phyloP scores from a whole-genome alignment of 1,140 invertebrate species.

The Drosophila tani region DNA sequence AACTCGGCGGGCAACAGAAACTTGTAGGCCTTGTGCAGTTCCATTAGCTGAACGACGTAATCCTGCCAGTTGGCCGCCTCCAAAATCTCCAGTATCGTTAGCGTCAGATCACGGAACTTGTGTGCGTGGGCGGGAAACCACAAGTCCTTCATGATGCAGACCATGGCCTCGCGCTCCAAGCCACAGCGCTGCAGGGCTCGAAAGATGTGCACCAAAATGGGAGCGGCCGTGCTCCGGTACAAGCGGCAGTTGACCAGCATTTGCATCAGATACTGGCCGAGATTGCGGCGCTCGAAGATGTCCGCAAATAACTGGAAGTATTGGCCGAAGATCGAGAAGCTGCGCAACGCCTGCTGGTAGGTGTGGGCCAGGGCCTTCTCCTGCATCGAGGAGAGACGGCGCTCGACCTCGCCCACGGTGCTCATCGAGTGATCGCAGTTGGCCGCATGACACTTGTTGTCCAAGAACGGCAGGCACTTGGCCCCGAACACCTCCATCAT shows the following conservation, averaged over 20 bases:
- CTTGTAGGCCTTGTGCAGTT: conserved; percentile 5
- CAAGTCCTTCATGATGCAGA: conserved; percentile 47
- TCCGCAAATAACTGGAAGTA: conserved; percentile 41
- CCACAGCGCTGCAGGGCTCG: conserved; percentile 4
- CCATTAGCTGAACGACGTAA: conserved; percentile 18
- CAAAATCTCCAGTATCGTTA: conserved; percentile 23
- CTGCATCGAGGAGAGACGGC: conserved; percentile 12
- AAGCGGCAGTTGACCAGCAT: conserved; percentile 44
- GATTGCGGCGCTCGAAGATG: conserved; percentile 29
- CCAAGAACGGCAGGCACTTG: conserved; percentile 41
- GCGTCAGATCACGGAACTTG: neutral
- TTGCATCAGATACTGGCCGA: conserved; percentile 23
- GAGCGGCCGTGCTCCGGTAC: conserved; percentile 21
- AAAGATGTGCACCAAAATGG: conserved; percentile 24
- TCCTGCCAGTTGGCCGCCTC: conserved; percentile 41
- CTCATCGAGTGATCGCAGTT: conserved; percentile 45
- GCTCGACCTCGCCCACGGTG: conserved; percentile 23
- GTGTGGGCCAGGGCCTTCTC: neutral
- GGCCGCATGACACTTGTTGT: conserved; percentile 3
- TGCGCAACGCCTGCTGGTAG: conserved; percentile 15
- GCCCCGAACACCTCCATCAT: conserved; percentile 33
- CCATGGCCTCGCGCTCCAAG: conserved; percentile 1
- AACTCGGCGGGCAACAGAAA: conserved; percentile 42
- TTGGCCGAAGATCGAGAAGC: conserved; percentile 17
- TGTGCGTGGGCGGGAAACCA: conserved; percentile 32